phyloP scores from a whole-genome alignment of 2,888 invertebrate genomes.

The Drosophila aldrichi region DNA sequence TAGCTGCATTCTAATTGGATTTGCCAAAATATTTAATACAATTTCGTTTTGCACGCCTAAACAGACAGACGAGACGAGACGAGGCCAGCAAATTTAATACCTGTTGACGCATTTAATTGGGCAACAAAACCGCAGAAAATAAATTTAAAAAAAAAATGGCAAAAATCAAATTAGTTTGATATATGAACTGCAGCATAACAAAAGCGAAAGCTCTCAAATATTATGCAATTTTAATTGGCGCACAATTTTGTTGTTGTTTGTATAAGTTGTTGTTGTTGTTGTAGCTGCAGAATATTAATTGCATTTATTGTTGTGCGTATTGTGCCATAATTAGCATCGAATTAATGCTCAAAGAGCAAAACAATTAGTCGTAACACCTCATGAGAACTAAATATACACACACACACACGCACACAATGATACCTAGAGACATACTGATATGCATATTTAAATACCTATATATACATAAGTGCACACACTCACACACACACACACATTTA shows the following conservation, averaged over 20 bases:
- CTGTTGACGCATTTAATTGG: conserved; percentile 56
- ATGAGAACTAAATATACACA: conserved; percentile 2
- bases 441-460: neutral
- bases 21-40: conserved; percentile 31
- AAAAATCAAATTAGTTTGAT: neutral
- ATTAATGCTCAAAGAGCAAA: conserved; percentile 72
- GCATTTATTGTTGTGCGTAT: conserved; percentile 68
- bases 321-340: conserved; percentile 69
- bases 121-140: conserved; percentile 10
- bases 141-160: neutral
- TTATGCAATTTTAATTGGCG: conserved; percentile 60
- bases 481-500: neutral
- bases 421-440: neutral
- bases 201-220: conserved; percentile 37
- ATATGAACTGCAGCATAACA: conserved; percentile 13
- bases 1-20: conserved; percentile 29
- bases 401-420: neutral
- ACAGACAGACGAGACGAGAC: too few species aligned
- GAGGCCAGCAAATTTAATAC: conserved; percentile 17
- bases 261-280: conserved; percentile 25
- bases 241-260: conserved; percentile 22
- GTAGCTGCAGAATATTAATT: conserved; percentile 59
- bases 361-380: conserved; percentile 69
- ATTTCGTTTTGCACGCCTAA: conserved; percentile 51
- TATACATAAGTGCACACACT: neutral